Conservation (phyloP, 1,140 invertebrate species). For the Goniozus legneri region DNA sequence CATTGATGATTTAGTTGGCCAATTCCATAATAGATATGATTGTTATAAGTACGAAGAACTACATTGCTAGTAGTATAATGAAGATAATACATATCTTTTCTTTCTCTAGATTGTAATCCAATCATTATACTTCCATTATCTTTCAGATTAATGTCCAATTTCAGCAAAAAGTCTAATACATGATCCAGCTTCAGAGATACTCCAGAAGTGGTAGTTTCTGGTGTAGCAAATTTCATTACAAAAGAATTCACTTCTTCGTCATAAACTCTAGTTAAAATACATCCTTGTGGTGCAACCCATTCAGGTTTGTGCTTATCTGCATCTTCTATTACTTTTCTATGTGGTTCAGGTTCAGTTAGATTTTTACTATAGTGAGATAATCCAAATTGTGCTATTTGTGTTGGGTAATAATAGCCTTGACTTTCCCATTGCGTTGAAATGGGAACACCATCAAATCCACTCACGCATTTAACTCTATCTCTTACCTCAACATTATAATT, state of each 20-base stretch:
- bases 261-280: constrained; percentile 60
- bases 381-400: constrained; percentile 97
- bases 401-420: constrained; percentile 93
- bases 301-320: constrained; percentile 62
- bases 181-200: constrained; percentile 71
- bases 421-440: constrained; percentile 94
- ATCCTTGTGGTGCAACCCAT: constrained; percentile 67
- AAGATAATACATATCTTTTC: constrained; percentile 71
- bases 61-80: constrained; percentile 79
- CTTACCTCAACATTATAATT: constrained; percentile 96
- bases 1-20: constrained; percentile 68
- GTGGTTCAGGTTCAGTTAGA: constrained; percentile 74
- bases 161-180: constrained; percentile 72
- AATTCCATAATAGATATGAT: constrained; percentile 83
- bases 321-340: constrained; percentile 70
- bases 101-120: constrained; percentile 73
- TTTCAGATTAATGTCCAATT: constrained; percentile 68
- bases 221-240: constrained; percentile 70
- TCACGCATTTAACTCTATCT: constrained; percentile 94
- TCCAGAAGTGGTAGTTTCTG: constrained; percentile 66
- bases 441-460: constrained; percentile 86
- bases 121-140: constrained; percentile 80
- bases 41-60: constrained; percentile 69
- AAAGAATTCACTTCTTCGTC: constrained; percentile 58
- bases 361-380: constrained; percentile 96